Conservation (phyloP, 1,140 invertebrate genomes). For the Caenorhabditis remanei region DNA sequence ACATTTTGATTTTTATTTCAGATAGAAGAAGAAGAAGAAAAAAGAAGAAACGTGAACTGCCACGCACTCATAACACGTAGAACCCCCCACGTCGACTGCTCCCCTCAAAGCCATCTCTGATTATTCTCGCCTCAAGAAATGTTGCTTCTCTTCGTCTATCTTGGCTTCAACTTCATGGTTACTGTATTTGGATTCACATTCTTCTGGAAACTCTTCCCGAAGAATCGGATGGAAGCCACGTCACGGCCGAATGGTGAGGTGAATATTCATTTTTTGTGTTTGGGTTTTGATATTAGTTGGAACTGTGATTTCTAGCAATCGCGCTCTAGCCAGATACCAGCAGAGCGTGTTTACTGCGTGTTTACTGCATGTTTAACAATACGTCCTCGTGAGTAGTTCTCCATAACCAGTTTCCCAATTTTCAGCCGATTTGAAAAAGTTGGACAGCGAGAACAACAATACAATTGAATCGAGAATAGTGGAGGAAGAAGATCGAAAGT, state of each 20-base stretch:
- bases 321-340: too few species aligned
- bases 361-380: too few species aligned
- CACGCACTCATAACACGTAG: neutral
- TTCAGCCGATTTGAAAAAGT: conserved; percentile 26
- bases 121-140: neutral
- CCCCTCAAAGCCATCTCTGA: neutral
- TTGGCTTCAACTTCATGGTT: conserved; percentile 14
- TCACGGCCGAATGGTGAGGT: conserved; percentile 44
- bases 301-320: neutral
- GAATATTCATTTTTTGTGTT: conserved; percentile 13
- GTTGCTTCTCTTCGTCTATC: conserved; percentile 18
- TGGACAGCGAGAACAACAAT: conserved; percentile 38
- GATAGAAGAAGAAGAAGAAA: neutral
- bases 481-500: conserved; percentile 8
- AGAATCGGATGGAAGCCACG: conserved; percentile 32
- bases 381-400: neutral
- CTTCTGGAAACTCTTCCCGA: conserved; percentile 26
- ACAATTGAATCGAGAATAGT: neutral
- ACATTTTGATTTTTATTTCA: neutral
- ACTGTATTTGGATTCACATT: conserved; percentile 42
- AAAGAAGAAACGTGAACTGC: conserved; percentile 1
- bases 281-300: neutral
- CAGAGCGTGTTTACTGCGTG: too few species aligned
- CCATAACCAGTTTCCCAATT: neutral
- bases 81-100: neutral